Evolutionary conservation across 2,797 vertebrate genomes (phyloP).

Genomic region (Lepidocolaptes lacrymiger): DNA sequence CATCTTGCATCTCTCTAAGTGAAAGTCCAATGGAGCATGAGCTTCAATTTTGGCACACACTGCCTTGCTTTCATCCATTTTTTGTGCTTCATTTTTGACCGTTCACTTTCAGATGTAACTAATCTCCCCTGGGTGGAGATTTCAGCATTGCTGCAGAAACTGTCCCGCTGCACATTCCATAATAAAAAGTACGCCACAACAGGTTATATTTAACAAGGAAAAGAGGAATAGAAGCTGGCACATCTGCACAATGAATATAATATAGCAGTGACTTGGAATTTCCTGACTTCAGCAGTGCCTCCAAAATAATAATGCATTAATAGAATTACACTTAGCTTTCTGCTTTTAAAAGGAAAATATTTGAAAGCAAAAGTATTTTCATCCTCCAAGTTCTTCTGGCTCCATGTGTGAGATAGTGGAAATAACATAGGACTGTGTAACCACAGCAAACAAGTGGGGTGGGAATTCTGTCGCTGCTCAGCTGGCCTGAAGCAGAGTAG

Average conservation of each 20-base stretch:
- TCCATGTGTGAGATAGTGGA: constrained; percentile 59
- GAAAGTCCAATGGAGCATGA: not conserved
- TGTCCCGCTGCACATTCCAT: not conserved
- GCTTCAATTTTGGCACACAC: not conserved
- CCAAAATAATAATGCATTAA: constrained; percentile 58
- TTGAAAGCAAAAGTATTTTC: constrained; percentile 58
- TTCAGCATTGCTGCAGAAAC: constrained; percentile 10
- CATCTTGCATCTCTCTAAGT: not conserved
- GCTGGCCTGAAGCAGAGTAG: not conserved
- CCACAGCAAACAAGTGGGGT: constrained; percentile 61
- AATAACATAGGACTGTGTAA: constrained; percentile 53
- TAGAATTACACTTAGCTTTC: constrained; percentile 51
- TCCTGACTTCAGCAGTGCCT: constrained; percentile 55
- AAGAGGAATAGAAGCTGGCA: constrained; percentile 54
- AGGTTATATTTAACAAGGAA: constrained; percentile 56
- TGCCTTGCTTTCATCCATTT: not conserved
- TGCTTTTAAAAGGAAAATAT: constrained; percentile 61
- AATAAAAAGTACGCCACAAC: not conserved
- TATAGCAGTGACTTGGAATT: constrained; percentile 61
- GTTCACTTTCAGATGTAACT: not conserved
- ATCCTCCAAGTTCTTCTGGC: constrained; percentile 66
- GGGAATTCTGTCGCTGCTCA: constrained; percentile 35
- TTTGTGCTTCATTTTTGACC: not conserved
- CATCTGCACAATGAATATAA: constrained; percentile 61
- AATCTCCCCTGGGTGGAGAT: not conserved